Evolutionary conservation across 2,113 vertebrate species (phyloP).

Genomic region (Otis tarda): DNA sequence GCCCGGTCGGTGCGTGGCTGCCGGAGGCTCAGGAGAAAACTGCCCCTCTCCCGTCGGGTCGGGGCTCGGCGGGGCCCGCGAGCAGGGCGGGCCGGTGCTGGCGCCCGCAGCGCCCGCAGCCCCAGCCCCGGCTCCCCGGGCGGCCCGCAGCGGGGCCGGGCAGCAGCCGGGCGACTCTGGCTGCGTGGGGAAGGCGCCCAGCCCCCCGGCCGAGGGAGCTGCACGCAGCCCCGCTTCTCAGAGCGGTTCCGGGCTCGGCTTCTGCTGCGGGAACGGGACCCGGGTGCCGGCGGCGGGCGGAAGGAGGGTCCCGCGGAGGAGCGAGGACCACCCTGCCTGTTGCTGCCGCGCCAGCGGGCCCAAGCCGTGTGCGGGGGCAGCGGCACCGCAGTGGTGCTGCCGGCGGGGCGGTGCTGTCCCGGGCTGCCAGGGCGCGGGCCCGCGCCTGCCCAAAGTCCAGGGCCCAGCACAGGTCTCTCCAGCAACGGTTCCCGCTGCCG

Average conservation of each 20-base stretch:
- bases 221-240: neutral
- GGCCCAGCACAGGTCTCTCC: neutral
- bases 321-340: neutral
- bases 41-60: neutral
- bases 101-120: neutral
- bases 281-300: neutral
- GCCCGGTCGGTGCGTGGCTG: neutral
- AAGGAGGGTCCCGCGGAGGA: neutral
- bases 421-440: neutral
- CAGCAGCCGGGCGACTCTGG: neutral
- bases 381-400: neutral
- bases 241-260: neutral
- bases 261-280: neutral
- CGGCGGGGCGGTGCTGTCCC: neutral
- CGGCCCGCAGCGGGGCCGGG: neutral
- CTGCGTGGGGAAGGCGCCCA: neutral
- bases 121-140: neutral
- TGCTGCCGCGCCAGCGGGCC: neutral
- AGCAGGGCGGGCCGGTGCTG: neutral
- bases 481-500: neutral
- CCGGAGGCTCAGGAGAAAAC: neutral
- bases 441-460: neutral
- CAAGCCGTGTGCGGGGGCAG: fast-evolving
- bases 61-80: neutral
- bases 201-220: neutral